These are phyloP conservation scores for Aphyosemion australe DNA, from an alignment of 2,113 vertebrate species.

Conservation along the genomic window DNA sequence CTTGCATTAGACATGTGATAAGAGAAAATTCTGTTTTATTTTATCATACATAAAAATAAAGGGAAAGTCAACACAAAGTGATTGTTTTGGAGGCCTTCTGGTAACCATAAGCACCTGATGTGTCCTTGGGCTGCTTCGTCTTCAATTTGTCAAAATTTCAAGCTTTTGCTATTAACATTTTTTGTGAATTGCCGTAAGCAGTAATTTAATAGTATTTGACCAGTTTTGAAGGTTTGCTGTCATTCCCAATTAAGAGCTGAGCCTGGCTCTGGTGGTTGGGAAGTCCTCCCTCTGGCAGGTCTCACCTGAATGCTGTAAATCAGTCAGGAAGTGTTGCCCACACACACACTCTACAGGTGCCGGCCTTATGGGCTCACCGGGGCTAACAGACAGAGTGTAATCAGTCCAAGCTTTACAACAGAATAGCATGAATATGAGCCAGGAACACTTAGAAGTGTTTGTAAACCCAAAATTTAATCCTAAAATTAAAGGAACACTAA, in stretches of 20 bases:
- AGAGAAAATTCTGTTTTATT: too few relatives aligned
- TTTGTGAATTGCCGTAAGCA: conserved; percentile 33
- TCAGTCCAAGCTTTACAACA: not conserved
- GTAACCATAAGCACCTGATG: conserved; percentile 1
- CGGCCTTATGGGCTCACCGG: conserved; percentile 8
- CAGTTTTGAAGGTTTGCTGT: conserved; percentile 15
- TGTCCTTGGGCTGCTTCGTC: not conserved
- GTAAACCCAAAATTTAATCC: not conserved
- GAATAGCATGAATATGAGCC: not conserved
- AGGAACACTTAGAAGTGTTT: not conserved
- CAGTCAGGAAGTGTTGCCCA: conserved; percentile 8
- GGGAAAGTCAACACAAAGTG: not conserved
- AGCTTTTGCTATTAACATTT: conserved; percentile 21
- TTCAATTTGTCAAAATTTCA: conserved; percentile 13
- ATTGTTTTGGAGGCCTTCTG: not conserved
- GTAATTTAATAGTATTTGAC: not conserved
- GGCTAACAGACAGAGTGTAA: not conserved
- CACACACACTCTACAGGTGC: conserved; percentile 50
- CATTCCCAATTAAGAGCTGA: not conserved
- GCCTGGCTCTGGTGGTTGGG: conserved; percentile 1
- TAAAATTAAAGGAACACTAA: not conserved
- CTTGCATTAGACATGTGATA: too few relatives aligned
- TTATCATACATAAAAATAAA: too few relatives aligned
- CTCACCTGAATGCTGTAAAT: conserved; percentile 58
- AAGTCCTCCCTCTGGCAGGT: conserved; percentile 13